phyloP scores from a whole-genome alignment of 2,113 vertebrate genomes.

The Baryphthengus martii region DNA sequence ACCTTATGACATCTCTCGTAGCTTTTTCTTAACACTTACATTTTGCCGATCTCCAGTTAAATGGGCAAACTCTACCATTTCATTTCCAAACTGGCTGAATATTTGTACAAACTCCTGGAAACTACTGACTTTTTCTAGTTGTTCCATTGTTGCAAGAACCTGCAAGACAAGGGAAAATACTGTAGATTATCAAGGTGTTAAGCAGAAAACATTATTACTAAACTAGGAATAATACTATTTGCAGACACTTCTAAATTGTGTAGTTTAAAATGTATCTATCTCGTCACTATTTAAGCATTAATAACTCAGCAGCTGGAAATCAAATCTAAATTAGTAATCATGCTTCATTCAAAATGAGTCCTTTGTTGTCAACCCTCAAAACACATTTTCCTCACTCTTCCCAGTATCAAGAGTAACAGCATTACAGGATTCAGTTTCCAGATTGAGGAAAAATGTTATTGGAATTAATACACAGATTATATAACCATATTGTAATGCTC shows the following conservation, averaged over 20 bases:
- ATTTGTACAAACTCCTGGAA: constrained; percentile 99
- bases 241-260: neutral
- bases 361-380: neutral
- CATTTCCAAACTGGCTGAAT: constrained; percentile 99
- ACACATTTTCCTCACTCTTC: neutral
- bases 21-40: constrained; percentile 74
- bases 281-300: neutral
- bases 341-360: neutral
- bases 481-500: neutral
- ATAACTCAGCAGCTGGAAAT: neutral
- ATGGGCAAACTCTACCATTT: constrained; percentile 99
- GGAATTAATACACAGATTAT: neutral
- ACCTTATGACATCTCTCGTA: neutral
- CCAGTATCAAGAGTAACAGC: neutral
- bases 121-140: constrained; percentile 92
- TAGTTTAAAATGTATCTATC: neutral
- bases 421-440: neutral
- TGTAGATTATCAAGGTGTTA: neutral
- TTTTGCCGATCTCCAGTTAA: constrained; percentile 98
- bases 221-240: neutral
- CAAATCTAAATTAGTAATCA: neutral
- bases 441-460: neutral
- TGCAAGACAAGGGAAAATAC: constrained; percentile 56
- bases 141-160: constrained; percentile 95
- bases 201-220: neutral